Evolutionary conservation across 2,888 invertebrate species (phyloP).

Genomic region (Lacanobia oleracea): DNA sequence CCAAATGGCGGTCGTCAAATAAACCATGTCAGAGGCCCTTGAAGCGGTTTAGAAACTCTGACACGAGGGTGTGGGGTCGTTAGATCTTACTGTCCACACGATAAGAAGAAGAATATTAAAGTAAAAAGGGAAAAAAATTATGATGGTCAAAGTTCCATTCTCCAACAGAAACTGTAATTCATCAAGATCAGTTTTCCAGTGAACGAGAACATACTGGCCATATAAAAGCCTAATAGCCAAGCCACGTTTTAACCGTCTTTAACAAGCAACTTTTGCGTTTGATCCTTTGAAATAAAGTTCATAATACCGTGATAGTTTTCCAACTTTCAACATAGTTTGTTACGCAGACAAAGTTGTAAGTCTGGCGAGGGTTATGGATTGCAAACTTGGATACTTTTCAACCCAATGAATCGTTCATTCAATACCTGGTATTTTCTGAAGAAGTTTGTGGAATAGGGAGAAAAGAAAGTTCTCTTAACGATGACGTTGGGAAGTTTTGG

Average conservation of each 20-base stretch:
- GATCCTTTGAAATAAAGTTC: not conserved
- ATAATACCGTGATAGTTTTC: not conserved
- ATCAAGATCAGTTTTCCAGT: not conserved
- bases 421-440: slow-evolving; percentile 34
- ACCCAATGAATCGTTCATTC: slow-evolving; percentile 43
- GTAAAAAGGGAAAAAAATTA: too few species aligned
- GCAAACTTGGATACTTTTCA: slow-evolving; percentile 41
- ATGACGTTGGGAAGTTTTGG: not conserved
- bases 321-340: slow-evolving; percentile 33
- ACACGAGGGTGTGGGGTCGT: too few species aligned
- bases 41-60: too few species aligned
- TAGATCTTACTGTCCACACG: too few species aligned
- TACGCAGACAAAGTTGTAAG: slow-evolving; percentile 40
- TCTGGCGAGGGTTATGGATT: slow-evolving; percentile 18
- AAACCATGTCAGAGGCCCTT: too few species aligned
- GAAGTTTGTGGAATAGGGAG: slow-evolving; percentile 10
- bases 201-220: not conserved
- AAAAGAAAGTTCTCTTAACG: not conserved
- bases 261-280: slow-evolving; percentile 24
- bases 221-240: slow-evolving; percentile 4
- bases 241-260: not conserved
- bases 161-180: not conserved
- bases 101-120: too few species aligned
- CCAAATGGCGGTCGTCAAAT: too few species aligned
- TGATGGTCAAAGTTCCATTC: too few species aligned